A percentile compares a stretch with the other conserved stretches of the same genome.
phyloP scores from a whole-genome alignment of 2,888 invertebrate genomes.

The Escarpia spicata region DNA sequence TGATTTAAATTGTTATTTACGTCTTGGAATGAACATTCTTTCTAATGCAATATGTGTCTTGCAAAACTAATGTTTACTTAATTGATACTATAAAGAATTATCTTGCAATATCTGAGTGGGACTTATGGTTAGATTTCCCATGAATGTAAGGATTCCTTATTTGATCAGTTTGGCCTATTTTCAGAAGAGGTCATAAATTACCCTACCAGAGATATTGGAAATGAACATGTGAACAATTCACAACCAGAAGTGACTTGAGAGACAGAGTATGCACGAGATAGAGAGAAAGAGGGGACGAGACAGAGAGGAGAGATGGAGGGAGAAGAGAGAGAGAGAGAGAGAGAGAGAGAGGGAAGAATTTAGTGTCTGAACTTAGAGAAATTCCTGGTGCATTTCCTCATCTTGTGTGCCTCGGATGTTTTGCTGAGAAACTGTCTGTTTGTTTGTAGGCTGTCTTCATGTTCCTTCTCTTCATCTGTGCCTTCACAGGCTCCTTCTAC shows the following conservation, averaged over 20 bases:
- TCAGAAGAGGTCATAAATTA: not conserved
- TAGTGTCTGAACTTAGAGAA: no score
- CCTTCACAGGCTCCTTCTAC: slow-evolving; percentile 52
- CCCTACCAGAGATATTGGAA: not conserved
- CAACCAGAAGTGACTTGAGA: no score
- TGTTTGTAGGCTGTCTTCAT: slow-evolving; percentile 50
- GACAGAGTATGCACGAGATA: no score
- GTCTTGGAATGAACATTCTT: not conserved
- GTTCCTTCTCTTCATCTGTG: slow-evolving; percentile 50
- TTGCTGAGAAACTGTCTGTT: not conserved
- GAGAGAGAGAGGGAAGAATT: no score
- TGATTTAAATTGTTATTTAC: not conserved
- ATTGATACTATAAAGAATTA: not conserved
- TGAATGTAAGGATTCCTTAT: not conserved
- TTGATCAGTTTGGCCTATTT: not conserved
- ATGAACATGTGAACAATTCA: no score
- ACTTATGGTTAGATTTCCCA: not conserved
- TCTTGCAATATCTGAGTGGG: not conserved
- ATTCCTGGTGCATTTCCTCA: not conserved
- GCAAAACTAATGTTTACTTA: not conserved
- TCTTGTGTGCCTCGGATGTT: slow-evolving; percentile 7
- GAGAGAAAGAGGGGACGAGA: no score
- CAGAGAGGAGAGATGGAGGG: no score
- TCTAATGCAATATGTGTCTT: not conserved
- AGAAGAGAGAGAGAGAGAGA: no score